These are phyloP conservation scores for Scaeva pyrastri DNA, from an alignment of 2,888 invertebrate species.

Conservation along the genomic window DNA sequence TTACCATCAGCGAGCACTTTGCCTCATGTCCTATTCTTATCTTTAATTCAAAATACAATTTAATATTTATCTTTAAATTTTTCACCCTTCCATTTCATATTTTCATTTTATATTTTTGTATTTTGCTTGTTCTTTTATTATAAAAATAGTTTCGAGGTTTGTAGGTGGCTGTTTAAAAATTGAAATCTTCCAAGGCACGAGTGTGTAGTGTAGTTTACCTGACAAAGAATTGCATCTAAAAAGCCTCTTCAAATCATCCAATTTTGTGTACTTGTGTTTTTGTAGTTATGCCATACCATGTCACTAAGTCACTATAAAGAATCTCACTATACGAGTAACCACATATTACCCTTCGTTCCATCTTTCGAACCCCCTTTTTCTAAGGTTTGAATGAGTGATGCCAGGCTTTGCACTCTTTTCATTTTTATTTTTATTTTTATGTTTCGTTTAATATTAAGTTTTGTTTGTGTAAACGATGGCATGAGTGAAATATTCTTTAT, in stretches of 20 bases:
- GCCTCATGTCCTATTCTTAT: not conserved
- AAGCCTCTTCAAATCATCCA: conserved; percentile 33
- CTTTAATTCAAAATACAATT: conserved; percentile 46
- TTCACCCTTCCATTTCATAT: conserved; percentile 17
- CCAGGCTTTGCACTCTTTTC: conserved; percentile 6
- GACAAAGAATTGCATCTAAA: conserved; percentile 7
- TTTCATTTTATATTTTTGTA: not conserved
- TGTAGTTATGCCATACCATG: not conserved
- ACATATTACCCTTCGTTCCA: not conserved
- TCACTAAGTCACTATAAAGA: conserved; percentile 53
- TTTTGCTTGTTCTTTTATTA: not conserved
- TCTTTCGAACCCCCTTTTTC: too few relatives aligned
- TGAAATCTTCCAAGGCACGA: not conserved
- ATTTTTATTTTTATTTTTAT: conserved; percentile 28
- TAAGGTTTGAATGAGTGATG: conserved; percentile 39
- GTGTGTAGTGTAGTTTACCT: not conserved
- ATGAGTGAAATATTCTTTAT: conserved; percentile 50
- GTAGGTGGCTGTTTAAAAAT: conserved; percentile 16
- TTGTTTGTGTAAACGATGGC: conserved; percentile 35
- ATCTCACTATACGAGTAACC: conserved; percentile 23
- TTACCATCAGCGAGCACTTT: conserved; percentile 23
- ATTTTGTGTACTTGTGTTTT: conserved; percentile 13
- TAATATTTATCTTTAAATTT: conserved; percentile 38
- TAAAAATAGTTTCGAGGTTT: conserved; percentile 51
- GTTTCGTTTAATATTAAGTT: conserved; percentile 15